These are phyloP conservation scores for Danio aesculapii DNA, from an alignment of 2,797 vertebrate species.

Conservation along the genomic window DNA sequence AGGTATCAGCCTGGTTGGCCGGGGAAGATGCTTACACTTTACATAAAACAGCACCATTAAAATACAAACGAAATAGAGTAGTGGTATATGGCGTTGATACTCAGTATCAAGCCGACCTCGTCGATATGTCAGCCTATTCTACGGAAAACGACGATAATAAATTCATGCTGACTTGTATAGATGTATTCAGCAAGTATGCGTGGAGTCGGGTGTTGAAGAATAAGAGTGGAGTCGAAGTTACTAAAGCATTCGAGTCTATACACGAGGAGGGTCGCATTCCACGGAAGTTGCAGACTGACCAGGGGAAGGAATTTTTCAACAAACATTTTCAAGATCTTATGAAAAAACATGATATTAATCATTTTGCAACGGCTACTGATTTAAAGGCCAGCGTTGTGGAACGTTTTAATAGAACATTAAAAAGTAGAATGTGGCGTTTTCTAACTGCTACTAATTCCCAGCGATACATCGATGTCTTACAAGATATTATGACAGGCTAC, in stretches of 20 bases:
- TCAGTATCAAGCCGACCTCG: neutral
- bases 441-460: slow-evolving; percentile 15
- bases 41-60: neutral
- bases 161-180: slow-evolving; percentile 18
- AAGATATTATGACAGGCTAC: slow-evolving; percentile 2
- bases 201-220: neutral
- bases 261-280: neutral
- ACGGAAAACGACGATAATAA: slow-evolving; percentile 17
- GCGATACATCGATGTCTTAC: neutral
- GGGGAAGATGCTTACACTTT: neutral
- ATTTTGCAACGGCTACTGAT: no score
- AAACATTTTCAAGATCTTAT: neutral
- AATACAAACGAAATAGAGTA: neutral
- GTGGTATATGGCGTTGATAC: neutral
- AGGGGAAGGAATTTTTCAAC: neutral
- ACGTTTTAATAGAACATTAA: no score
- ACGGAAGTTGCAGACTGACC: neutral
- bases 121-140: slow-evolving; percentile 13
- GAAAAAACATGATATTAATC: slow-evolving; percentile 6
- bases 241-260: neutral
- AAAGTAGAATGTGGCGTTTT: slow-evolving; percentile 11
- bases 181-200: slow-evolving; percentile 40
- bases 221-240: neutral
- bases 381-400: no score
- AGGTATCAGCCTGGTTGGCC: neutral